Evolutionary conservation across 1,140 invertebrate species (phyloP).

Genomic region (Ceratoteleas bidentatus): DNA sequence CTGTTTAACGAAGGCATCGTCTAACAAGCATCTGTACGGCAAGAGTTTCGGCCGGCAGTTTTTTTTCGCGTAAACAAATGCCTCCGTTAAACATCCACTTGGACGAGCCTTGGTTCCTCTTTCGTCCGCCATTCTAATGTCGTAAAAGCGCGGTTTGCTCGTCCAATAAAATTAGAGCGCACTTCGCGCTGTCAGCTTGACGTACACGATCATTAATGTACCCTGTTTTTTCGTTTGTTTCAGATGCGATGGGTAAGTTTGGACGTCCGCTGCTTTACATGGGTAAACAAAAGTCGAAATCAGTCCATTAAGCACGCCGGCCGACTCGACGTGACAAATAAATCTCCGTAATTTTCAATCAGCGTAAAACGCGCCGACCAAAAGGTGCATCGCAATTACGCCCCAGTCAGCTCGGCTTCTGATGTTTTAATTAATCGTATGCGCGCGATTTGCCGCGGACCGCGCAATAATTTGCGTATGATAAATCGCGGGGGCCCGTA

Average conservation of each 20-base stretch:
- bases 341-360: conserved; percentile 45
- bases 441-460: conserved; percentile 25
- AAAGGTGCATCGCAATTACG: conserved; percentile 29
- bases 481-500: conserved; percentile 31
- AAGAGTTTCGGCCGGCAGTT: conserved; percentile 42
- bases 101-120: conserved; percentile 20
- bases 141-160: conserved; percentile 22
- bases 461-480: conserved; percentile 36
- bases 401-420: conserved; percentile 11
- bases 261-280: not conserved
- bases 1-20: conserved; percentile 64
- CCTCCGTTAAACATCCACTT: conserved; percentile 57
- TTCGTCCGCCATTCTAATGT: conserved; percentile 16
- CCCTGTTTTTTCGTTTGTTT: conserved; percentile 74
- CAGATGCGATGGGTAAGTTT: conserved; percentile 81
- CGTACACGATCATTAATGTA: not conserved
- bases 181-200: conserved; percentile 3
- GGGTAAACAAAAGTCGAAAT: conserved; percentile 16
- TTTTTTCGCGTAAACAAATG: conserved; percentile 63
- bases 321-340: conserved; percentile 18
- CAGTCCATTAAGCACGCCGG: conserved; percentile 1
- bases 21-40: conserved; percentile 66
- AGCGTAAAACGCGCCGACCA: conserved; percentile 9
- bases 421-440: conserved; percentile 50
- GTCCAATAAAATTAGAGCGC: conserved; percentile 30